These are phyloP conservation scores for Delia radicum DNA, from an alignment of 1,140 invertebrate genomes.

Conservation along the genomic window DNA sequence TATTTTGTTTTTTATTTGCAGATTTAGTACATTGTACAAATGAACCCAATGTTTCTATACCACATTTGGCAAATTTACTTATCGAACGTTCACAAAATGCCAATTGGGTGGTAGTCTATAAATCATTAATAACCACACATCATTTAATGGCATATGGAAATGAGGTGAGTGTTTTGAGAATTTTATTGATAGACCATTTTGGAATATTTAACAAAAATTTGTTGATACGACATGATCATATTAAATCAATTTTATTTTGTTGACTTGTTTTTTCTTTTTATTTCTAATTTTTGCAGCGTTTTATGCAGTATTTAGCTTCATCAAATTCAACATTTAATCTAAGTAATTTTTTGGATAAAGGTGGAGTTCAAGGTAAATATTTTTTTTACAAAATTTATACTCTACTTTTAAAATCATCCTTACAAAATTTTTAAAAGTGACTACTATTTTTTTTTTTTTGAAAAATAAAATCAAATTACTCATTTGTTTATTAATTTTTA, in stretches of 20 bases:
- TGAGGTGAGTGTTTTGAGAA: conserved; percentile 71
- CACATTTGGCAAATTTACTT: conserved; percentile 95
- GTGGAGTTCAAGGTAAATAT: conserved; percentile 84
- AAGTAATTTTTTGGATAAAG: conserved; percentile 95
- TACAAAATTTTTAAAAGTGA: not conserved
- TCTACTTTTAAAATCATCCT: not conserved
- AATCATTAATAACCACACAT: conserved; percentile 97
- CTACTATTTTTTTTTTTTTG: not conserved
- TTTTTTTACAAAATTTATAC: not conserved
- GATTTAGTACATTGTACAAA: conserved; percentile 99
- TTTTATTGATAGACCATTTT: not conserved
- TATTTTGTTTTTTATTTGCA: conserved; percentile 58
- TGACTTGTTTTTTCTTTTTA: not conserved
- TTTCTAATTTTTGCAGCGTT: conserved; percentile 74
- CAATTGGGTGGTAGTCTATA: conserved; percentile 99
- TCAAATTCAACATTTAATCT: conserved; percentile 99
- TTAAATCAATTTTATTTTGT: no score
- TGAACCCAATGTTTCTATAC: conserved; percentile 99
- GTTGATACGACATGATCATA: no score
- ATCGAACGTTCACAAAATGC: conserved; percentile 96
- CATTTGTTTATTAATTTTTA: not conserved
- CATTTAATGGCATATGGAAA: conserved; percentile 99
- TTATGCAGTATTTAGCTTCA: conserved; percentile 98
- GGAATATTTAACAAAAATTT: no score
- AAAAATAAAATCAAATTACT: not conserved